Evolutionary conservation across 2,113 vertebrate species (phyloP), one percentile per base, ranked within the genome.

Genomic region (Herpailurus yagouaroundi): DNA sequence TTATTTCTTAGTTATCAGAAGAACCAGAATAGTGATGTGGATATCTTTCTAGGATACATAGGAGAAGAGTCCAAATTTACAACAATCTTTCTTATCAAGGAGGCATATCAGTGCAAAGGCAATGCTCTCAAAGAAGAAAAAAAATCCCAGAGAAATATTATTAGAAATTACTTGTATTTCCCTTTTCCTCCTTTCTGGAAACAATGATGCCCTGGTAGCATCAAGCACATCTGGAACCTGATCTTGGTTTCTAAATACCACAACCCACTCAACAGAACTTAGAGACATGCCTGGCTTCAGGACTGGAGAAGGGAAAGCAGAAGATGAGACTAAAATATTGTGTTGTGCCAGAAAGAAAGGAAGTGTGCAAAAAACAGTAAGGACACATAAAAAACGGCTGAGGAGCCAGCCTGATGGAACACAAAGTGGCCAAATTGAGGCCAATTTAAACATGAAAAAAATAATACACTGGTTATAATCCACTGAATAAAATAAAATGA

Each of bases 141-240:
- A 82, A n/a, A 6, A n/a, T 25, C 29, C 12, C 38, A 73, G 63
- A 68, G 69, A 85, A 45, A 60, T 3, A 74, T 63, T 60, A 74
- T 5, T 33, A 50, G 38, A 73, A 41, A 13, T 33, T 86, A 4
- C 33, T 68, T 76, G 7, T 31, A 38, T 45, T 23, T 83, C n/a
- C 13, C 21, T 55, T 23, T 89, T 57, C 55, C 3, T 89, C 5
- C 7, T 84, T 68, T 85, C 38, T 29, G 57, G 71, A 92, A 25
- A 89, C 7, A 48, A 29, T 27, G 23, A 55, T 7, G 15, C 11
- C 7, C 8, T 4, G 4, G 31, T 11, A 66, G 18, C 21, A 16
- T 0, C 2, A 8, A 57, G n/a, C 11, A 63, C 25, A 52, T 14
- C 14, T 2, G 21, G n/a, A 4, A 31, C 18, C 48, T 13, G 13